Evolutionary conservation across 2,113 vertebrate species (phyloP), one percentile per base, ranked within the genome.

Genomic region (Hippolais icterina): DNA sequence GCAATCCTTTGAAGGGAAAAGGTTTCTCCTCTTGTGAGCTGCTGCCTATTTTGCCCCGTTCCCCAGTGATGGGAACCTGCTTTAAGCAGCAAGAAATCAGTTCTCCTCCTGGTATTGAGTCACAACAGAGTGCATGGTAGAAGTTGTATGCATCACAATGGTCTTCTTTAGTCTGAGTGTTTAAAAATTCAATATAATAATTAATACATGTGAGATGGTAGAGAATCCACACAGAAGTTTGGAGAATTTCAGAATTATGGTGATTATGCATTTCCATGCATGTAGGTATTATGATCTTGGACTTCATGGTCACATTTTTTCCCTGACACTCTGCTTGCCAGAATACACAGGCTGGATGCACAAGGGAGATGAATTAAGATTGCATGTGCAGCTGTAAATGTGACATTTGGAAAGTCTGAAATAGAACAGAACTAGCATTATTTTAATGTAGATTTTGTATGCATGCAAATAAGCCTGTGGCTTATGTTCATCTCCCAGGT

Each of bases 341-440:
- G 80, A 25, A 6, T 13, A n/a, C 10, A 6, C 54, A 35, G 77
- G 13, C 68, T 91, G 87, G 72, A 17, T 64, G 70, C 94, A 87
- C 74, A 33, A 28, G 65, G 87, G 87, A 91, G 57, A 35, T 37
- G 80, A 88, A 96, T 90, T 56, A 60, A 92, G 92, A 53, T 93
- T 91, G 84, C 74, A 31, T 39, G n/a, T 79, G 84, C 94, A 94
- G 66, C 91, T 89, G 66, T 56, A 94, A 76, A 77, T 66, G 87
- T 94, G 93, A 87, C 89, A 91, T 95, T 96, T 82, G 85, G 50
- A 42, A 86, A 66, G 63, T 54, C 78, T 89, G 91, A 89, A 78
- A 69, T 19, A 64, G 87, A 87, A 84, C 70, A 87, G 84, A 89
- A 82, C 83, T 65, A 79, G 61, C 87, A 74, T 87, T 91, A 82